A percentile compares a stretch with the other conserved stretches of the same genome.
Conservation (phyloP, 2,888 invertebrate species). For the Horisme vitalbata region DNA sequence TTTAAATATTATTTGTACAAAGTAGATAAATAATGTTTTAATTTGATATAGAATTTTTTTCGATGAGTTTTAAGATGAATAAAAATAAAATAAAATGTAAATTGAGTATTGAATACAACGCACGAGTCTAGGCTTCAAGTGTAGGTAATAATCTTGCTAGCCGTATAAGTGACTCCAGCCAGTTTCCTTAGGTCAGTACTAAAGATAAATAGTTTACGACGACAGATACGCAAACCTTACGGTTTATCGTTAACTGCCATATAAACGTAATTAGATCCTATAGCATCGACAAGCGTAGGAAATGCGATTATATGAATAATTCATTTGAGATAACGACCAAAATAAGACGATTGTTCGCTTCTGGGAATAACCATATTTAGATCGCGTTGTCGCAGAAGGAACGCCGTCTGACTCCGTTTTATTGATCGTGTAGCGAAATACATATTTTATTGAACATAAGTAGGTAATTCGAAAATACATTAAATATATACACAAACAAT, state of each 20-base stretch:
- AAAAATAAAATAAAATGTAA: too few species aligned
- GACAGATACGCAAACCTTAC: constrained; percentile 22
- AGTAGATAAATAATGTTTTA: too few species aligned
- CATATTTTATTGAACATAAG: not conserved
- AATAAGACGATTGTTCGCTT: constrained; percentile 73
- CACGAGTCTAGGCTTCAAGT: not conserved
- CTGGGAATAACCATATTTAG: constrained; percentile 57
- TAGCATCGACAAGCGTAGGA: constrained; percentile 55
- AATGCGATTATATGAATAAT: constrained; percentile 74
- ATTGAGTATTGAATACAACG: too few species aligned
- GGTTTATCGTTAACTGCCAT: constrained; percentile 30
- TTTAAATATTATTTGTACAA: too few species aligned
- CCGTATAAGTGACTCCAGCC: not conserved
- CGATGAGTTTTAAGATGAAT: too few species aligned
- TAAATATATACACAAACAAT: too few species aligned
- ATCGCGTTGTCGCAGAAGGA: constrained; percentile 42
- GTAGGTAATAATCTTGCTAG: not conserved
- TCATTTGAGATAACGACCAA: constrained; percentile 67
- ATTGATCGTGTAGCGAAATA: not conserved
- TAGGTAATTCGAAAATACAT: too few species aligned
- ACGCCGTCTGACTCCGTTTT: constrained; percentile 19
- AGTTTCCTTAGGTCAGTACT: constrained; percentile 13
- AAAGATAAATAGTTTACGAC: constrained; percentile 34
- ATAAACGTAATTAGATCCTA: constrained; percentile 54
- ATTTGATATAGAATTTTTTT: too few species aligned